Evolutionary conservation across 2,797 vertebrate species (phyloP).

Genomic region (Aeoliscus strigatus): DNA sequence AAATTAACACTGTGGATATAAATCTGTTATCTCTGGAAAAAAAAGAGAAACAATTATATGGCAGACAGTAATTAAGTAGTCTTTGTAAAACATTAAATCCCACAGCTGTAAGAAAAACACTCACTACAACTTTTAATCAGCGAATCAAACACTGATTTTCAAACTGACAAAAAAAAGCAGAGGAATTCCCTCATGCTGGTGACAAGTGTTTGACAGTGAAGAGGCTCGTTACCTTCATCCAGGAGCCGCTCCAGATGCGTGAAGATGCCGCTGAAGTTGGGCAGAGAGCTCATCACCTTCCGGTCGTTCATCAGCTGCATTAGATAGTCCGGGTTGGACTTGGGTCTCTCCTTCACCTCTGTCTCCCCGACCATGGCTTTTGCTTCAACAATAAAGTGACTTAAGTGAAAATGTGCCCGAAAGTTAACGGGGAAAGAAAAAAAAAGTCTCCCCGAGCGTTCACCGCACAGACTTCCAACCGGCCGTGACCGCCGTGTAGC

Average conservation of each 20-base stretch:
- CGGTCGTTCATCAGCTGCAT: constrained; percentile 99
- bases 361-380: constrained; percentile 84
- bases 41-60: no score
- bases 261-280: constrained; percentile 98
- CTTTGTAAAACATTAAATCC: not conserved
- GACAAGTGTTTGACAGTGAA: not conserved
- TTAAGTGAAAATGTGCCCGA: not conserved
- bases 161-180: not conserved
- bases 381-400: constrained; percentile 23
- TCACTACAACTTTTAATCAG: constrained; percentile 10
- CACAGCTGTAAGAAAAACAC: no score
- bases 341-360: constrained; percentile 96
- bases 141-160: constrained; percentile 1
- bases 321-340: constrained; percentile 95
- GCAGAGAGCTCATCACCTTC: constrained; percentile 97
- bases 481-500: constrained; percentile 30
- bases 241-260: constrained; percentile 81
- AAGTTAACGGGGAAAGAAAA: not conserved
- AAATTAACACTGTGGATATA: constrained; percentile 17
- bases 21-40: no score
- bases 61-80: not conserved
- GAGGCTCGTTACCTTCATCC: constrained; percentile 72
- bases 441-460: constrained; percentile 15
- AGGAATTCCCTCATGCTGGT: not conserved
- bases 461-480: constrained; percentile 36